Evolutionary conservation across 2,888 invertebrate genomes (phyloP).

Genomic region (Phengaris arion): DNA sequence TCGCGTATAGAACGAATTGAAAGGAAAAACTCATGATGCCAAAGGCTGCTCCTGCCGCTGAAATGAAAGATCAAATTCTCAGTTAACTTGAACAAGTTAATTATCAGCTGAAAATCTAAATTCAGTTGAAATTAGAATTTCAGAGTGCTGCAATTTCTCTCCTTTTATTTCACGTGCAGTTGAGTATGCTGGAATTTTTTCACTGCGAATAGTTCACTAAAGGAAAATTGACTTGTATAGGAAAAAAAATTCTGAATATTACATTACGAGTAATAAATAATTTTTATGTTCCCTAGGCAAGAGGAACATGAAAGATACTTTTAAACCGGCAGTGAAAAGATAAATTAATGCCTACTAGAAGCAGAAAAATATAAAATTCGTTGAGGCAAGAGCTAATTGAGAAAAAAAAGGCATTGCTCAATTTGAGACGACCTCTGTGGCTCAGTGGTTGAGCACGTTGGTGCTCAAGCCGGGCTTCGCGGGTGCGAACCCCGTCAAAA

Average conservation of each 20-base stretch:
- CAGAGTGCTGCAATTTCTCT: background rate
- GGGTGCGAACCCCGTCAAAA: too few relatives aligned
- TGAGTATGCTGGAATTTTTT: background rate
- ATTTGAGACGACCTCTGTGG: too few relatives aligned
- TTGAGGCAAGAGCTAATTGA: too few relatives aligned
- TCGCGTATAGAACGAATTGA: background rate
- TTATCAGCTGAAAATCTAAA: constrained; percentile 8
- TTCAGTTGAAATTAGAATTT: constrained; percentile 1
- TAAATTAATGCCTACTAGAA: too few relatives aligned
- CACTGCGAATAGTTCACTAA: background rate
- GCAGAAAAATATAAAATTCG: too few relatives aligned
- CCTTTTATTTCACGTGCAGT: background rate
- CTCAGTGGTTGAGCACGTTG: too few relatives aligned
- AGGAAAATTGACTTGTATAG: background rate
- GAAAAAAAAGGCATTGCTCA: too few relatives aligned
- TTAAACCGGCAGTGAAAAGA: too few relatives aligned
- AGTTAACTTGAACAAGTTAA: constrained; percentile 12
- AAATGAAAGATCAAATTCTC: background rate
- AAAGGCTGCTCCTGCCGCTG: background rate
- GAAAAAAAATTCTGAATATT: background rate
- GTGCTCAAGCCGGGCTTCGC: too few relatives aligned
- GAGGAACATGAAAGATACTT: too few relatives aligned
- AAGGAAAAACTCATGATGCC: background rate
- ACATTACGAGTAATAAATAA: too few relatives aligned
- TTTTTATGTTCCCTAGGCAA: too few relatives aligned